Conservation (phyloP, 2,888 invertebrate genomes). For the Drosophila affinis region DNA sequence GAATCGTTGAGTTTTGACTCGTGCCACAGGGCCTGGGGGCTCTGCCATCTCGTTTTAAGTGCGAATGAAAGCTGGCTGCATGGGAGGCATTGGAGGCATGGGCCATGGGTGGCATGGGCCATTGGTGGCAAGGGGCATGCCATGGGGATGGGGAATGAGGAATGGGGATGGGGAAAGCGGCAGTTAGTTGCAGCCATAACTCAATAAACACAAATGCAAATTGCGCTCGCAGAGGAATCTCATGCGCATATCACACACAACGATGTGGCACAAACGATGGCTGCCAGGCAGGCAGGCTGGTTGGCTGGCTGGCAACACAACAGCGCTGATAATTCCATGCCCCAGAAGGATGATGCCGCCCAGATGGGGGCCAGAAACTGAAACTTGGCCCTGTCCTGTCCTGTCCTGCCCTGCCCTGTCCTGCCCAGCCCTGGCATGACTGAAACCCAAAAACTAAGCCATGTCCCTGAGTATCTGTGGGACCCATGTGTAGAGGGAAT, state of each 20-base stretch:
- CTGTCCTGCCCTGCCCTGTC: too few relatives aligned
- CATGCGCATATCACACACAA: conserved; percentile 39
- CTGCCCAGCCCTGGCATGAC: too few relatives aligned
- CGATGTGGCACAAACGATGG: conserved; percentile 1
- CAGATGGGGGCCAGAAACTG: conserved; percentile 32
- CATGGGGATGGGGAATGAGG: background rate
- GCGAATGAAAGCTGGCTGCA: conserved; percentile 65
- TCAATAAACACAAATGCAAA: conserved; percentile 77
- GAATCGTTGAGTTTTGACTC: conserved; percentile 68
- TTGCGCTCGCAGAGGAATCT: conserved; percentile 58
- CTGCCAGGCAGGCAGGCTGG: background rate
- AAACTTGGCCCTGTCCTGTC: conserved; percentile 41
- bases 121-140: background rate
- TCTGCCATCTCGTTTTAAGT: conserved; percentile 61
- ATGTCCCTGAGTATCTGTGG: conserved; percentile 17
- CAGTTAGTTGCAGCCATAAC: conserved; percentile 72
- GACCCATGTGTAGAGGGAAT: conserved; percentile 1
- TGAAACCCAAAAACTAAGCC: conserved; percentile 28
- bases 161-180: conserved; percentile 8
- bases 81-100: conserved; percentile 5
- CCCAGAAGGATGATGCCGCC: conserved; percentile 20
- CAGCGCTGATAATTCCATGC: conserved; percentile 29
- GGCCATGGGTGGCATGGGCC: background rate
- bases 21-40: conserved; percentile 14
- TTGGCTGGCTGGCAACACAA: background rate